Evolutionary conservation across 2,888 invertebrate species (phyloP), one percentile per base, ranked within the genome.

Genomic region (Hydroisotoma schaefferi): DNA sequence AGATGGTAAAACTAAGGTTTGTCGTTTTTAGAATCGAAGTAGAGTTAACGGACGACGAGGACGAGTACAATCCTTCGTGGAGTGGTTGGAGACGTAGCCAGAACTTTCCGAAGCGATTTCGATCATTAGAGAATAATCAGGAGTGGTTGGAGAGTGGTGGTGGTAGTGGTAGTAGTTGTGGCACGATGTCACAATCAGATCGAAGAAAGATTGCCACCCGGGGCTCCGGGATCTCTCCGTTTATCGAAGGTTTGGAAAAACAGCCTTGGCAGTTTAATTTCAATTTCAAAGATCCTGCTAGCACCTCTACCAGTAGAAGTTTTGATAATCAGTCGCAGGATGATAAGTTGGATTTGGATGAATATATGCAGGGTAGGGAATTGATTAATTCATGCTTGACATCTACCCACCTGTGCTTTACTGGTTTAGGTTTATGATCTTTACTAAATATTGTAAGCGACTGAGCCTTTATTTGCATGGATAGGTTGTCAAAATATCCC

Each of bases 41-140:
- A 22, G 63, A 67, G 47, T 43, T 67, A 12, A 67, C 67, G 2
- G 67, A 65, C 49, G 67, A 67, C 60, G 67, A 67, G 29, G 67
- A 67, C 55, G 57, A 62, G n/a, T 18, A 47, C n/a, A 47, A 49
- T 49, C 49, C 8, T 28, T 20, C 25, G 18, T 26, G 10, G n/a
- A 4, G n/a, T 10, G 18, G 6, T 28, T 26, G 28, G 29, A 23
- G 5, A 20, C 23, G 25, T 8, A 26, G 10, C 6, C n/a, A 4
- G 18, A 20, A 52, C 23, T 33, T 22, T 4, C 28, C 52, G 6
- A 52, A 52, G 20, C 33, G 52, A 37, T 52, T 52, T n/a, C 5
- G 46, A 46, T 25, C 46, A 25, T 12, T 25, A 4, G 46, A 46
- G n/a, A n/a, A n/a, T n/a, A n/a, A n/a, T n/a, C n/a, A n/a, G n/a